phyloP scores from a whole-genome alignment of 92 coral and sea anemone species.

The Phenganax stokvisi region DNA sequence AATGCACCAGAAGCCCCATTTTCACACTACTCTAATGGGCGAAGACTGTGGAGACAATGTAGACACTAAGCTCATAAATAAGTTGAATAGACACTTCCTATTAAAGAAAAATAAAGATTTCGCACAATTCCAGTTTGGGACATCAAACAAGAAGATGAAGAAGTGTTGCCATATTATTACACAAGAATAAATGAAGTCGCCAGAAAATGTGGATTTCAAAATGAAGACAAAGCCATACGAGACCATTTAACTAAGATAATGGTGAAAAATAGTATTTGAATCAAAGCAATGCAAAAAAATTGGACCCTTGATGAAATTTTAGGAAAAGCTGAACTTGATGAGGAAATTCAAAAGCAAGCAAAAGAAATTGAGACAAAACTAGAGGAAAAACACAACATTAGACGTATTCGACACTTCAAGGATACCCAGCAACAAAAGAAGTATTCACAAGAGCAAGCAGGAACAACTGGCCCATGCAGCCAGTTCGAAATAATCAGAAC shows the following conservation, averaged over 20 bases:
- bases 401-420: background rate
- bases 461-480: no score
- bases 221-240: constrained; percentile 42
- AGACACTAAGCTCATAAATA: no score
- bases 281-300: constrained; percentile 42
- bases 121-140: constrained; percentile 58
- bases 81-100: no score
- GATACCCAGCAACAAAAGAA: no score
- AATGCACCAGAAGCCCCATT: no score
- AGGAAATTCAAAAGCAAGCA: constrained; percentile 43
- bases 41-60: no score
- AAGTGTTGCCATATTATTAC: constrained; percentile 46
- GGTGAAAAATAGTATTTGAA: constrained; percentile 38
- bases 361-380: constrained; percentile 42
- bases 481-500: background rate
- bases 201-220: constrained; percentile 47
- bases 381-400: background rate
- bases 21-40: no score
- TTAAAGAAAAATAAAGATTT: constrained; percentile 40
- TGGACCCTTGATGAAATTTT: constrained; percentile 45
- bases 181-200: constrained; percentile 45
- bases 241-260: constrained; percentile 56
- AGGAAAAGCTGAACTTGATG: constrained; percentile 10
- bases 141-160: constrained; percentile 41
- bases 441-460: no score